A percentile compares a stretch with the other conserved stretches of the same genome.
phyloP scores from a whole-genome alignment of 2,113 vertebrate species.

The Archilochus colubris region DNA sequence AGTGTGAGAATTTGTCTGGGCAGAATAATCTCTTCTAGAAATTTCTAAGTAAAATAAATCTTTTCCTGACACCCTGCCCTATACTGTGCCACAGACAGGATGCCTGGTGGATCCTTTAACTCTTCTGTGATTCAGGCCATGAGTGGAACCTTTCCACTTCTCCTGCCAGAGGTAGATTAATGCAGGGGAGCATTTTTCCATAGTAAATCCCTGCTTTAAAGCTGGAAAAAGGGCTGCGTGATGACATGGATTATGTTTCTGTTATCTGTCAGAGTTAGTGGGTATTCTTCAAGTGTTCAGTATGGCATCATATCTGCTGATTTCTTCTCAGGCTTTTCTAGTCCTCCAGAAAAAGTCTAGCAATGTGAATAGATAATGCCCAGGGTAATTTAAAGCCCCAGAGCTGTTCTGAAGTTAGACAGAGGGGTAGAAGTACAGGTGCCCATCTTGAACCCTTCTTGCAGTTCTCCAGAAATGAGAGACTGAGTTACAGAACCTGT shows the following conservation, averaged over 20 bases:
- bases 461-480: not conserved
- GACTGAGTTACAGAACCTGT: not conserved
- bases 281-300: not conserved
- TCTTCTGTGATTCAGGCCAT: not conserved
- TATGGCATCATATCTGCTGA: not conserved
- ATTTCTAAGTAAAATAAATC: not conserved
- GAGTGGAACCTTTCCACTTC: not conserved
- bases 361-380: not conserved
- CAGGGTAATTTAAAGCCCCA: not conserved
- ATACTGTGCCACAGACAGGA: not conserved
- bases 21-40: not conserved
- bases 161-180: not conserved
- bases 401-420: not conserved
- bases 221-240: not conserved
- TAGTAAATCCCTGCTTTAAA: not conserved
- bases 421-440: not conserved
- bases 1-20: slow-evolving; percentile 8
- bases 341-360: rapidly evolving
- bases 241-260: slow-evolving; percentile 8
- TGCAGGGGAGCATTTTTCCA: not conserved
- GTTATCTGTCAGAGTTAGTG: not conserved
- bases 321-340: not conserved
- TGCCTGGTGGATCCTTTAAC: not conserved
- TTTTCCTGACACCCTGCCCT: not conserved
- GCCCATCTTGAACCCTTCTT: not conserved